Evolutionary conservation across 2,888 invertebrate genomes (phyloP), one percentile per base, ranked within the genome.

Genomic region (Anthrax anthrax): DNA sequence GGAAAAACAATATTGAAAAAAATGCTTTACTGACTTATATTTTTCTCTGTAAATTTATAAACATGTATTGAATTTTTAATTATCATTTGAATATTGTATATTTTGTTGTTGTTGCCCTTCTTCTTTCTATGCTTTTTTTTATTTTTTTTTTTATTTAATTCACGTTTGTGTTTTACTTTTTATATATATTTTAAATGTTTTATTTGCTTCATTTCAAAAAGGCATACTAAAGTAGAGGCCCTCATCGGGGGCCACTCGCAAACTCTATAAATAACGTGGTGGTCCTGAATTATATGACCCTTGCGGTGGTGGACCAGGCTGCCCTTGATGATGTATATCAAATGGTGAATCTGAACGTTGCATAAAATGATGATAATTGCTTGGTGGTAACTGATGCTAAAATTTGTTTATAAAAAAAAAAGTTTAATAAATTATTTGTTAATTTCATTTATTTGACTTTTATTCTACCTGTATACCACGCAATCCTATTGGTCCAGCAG

Each of bases 231-330:
- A 65, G 61, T 64, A 63, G 57, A 63, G 60, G 59, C 65, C 63
- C 60, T 60, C 61, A 55, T 67, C 65, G 58, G 63, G 63, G 61
- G 63, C 67, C 60, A 66, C 60, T 58, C 60, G 58, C 61, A 66
- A 61, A 60, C 61, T 67, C 65, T 67, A 67, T 67, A 67, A 67
- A 60, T 64, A 67, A 57, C 67, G 61, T 56, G 67, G 66, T 58
- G 65, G 65, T 54, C 64, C 65, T 51, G 66, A 62, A 60, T 66
- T 65, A 54, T 63, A 62, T 57, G 62, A 59, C 57, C 64, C 62
- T 55, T 63, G 60, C 50, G 62, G 57, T 51, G 61, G 61, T 37
- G 56, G 57, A 48, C 56, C 56, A 49, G 60, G 60, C 41, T 66
- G 63, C 23, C 61, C 63, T 53, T 64, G 66, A 40, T 61, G 62